Percentiles rank a stretch among this genome's conserved stretches.
phyloP scores from a whole-genome alignment of 2,888 invertebrate genomes.

The Leptodirus hochenwartii region DNA sequence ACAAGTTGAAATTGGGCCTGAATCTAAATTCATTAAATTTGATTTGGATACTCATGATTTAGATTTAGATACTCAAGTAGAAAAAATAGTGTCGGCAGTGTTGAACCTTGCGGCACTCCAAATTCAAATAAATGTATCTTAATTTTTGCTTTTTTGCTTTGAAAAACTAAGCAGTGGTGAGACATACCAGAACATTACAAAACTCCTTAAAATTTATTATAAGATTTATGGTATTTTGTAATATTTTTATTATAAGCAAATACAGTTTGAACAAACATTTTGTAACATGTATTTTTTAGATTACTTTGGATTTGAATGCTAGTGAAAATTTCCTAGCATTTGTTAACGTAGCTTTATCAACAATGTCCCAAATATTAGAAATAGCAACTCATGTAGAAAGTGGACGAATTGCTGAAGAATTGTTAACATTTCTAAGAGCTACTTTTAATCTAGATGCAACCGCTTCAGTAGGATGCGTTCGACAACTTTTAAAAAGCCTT shows the following conservation, averaged over 20 bases:
- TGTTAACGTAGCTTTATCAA: constrained; percentile 41
- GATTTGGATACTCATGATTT: too few species aligned
- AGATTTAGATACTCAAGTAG: too few species aligned
- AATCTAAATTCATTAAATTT: too few species aligned
- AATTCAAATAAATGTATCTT: too few species aligned
- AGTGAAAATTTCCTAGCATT: constrained; percentile 57
- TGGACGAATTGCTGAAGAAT: constrained; percentile 59
- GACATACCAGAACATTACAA: too few species aligned
- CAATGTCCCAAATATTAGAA: constrained; percentile 51
- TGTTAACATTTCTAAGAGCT: constrained; percentile 53
- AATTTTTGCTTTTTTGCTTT: too few species aligned
- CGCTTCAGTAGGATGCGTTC: constrained; percentile 52
- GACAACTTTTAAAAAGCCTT: constrained; percentile 56
- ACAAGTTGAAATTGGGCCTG: too few species aligned
- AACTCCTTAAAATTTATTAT: constrained; percentile 7
- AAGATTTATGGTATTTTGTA: constrained; percentile 2
- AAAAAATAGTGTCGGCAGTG: too few species aligned
- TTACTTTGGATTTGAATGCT: constrained; percentile 56
- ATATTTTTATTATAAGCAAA: too few species aligned
- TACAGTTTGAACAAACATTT: constrained; percentile 10
- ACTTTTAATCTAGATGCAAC: constrained; percentile 53
- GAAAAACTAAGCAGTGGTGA: too few species aligned
- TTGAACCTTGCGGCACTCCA: too few species aligned
- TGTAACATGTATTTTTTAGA: constrained; percentile 29
- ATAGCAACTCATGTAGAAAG: constrained; percentile 50